phyloP scores from a whole-genome alignment of 1,140 invertebrate species.

The Pseudomyrmex dendroicus region DNA sequence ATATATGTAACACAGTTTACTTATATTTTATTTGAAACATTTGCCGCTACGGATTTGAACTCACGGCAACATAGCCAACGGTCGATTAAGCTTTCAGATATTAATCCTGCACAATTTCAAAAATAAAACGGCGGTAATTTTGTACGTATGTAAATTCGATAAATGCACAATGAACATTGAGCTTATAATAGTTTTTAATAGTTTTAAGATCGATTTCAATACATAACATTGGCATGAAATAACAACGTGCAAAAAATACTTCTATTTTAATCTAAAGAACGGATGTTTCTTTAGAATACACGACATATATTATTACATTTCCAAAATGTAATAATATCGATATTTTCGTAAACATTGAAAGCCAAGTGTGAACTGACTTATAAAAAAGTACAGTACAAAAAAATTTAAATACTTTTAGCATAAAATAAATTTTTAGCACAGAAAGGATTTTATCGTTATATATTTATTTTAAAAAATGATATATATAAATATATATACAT shows the following conservation, averaged over 20 bases:
- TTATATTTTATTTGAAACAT: constrained; percentile 13
- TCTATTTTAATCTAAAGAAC: neutral
- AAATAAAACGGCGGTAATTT: constrained; percentile 19
- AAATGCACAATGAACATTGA: neutral
- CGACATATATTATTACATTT: too few species aligned
- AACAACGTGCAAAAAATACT: neutral
- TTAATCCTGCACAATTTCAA: constrained; percentile 31
- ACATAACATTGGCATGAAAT: neutral
- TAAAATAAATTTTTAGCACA: too few species aligned
- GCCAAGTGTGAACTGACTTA: too few species aligned
- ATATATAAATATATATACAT: too few species aligned
- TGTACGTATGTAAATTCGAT: constrained; percentile 35
- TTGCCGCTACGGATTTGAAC: constrained; percentile 12
- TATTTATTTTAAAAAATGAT: too few species aligned
- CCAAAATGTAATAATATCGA: neutral
- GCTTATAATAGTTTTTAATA: constrained; percentile 8
- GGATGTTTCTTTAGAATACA: too few species aligned
- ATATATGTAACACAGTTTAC: neutral
- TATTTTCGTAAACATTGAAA: too few species aligned
- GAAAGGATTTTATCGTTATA: too few species aligned
- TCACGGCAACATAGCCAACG: neutral
- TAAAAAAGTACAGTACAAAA: too few species aligned
- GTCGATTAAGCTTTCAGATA: constrained; percentile 31
- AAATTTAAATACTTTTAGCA: too few species aligned
- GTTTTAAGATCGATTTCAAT: constrained; percentile 27